A percentile compares a stretch with the other conserved stretches of the same genome.
Conservation (phyloP, 2,113 vertebrate genomes). For the Tragelaphus scriptus region DNA sequence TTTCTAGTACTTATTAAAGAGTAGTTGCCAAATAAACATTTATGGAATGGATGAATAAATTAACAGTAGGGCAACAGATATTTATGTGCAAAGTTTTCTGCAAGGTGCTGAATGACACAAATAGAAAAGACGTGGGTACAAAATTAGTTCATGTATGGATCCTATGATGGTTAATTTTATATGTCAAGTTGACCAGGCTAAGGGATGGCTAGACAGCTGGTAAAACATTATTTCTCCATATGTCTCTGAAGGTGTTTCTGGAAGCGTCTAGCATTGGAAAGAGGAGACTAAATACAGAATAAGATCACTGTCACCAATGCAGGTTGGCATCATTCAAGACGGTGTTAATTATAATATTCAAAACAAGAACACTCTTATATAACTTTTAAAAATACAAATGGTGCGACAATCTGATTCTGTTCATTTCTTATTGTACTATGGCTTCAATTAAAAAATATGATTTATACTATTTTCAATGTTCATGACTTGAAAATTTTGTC, state of each 20-base stretch:
- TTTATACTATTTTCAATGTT: constrained; percentile 25
- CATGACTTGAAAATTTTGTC: constrained; percentile 45
- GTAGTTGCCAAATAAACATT: neutral
- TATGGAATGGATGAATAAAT: neutral
- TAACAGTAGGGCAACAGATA: neutral
- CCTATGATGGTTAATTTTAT: neutral
- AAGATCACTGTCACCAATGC: neutral
- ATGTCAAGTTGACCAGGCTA: neutral
- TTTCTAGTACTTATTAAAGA: neutral
- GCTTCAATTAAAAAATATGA: neutral
- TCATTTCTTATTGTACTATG: neutral
- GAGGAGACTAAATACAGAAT: neutral
- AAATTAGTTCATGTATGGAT: neutral
- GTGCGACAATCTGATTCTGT: neutral
- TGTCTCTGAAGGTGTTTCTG: neutral
- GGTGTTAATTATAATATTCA: neutral
- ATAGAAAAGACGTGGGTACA: neutral
- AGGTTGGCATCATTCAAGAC: neutral
- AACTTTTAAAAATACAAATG: neutral
- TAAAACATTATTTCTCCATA: neutral
- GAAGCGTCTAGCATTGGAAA: neutral
- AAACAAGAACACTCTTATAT: constrained; percentile 9
- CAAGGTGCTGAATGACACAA: neutral
- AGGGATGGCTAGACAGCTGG: neutral
- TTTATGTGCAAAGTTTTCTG: neutral